Base-by-base conservation (phyloP, 1,140 invertebrate species). In the Uloborus diversus region DNA sequence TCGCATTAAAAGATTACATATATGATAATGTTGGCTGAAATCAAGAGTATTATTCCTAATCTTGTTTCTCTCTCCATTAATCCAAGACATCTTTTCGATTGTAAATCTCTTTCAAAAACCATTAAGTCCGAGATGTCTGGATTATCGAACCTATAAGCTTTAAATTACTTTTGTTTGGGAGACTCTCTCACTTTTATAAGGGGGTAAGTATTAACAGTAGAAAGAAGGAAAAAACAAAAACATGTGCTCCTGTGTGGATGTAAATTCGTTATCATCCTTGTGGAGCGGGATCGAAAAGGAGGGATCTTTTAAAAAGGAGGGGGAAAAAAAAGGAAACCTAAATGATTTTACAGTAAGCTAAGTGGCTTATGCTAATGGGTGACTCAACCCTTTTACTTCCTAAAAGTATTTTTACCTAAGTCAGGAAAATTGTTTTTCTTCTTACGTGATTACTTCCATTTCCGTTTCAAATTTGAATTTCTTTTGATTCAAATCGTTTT, bases 101-200 rank as follows among this genome's bases (percentile, higher is more conserved):
- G 73, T 20, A 78, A 78, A 78, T 78, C 73, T 78, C 73, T 66
- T 78, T 78, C 73, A 78, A 78, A 78, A 78, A 78, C 73, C 61
- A 78, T 78, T 78, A 65, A 78, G 62, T 78, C 62, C 33, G 42
- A 61, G 70, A 37, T 47, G 69, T 47, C 59, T 56, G 73, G 73
- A 78, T 78, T 78, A 78, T 57, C 49, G 61, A 64, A 78, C 59
- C 73, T 47, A 78, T 78, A 78, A 78, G 73, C 73, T 66, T 78
- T 78, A 66, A 78, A 65, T 78, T 78, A 78, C 73, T 78, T 78
- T 78, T 78, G 73, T 64, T 78, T 78, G 25, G 20, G 51, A 20
- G 49, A 14, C 23, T 20, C 17, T n/a, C 62, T 78, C 32, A 27
- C 1, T 33, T 28, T 53, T 30, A 30, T 35, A 37, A 61, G 20